These are phyloP conservation scores for Ictalurus punctatus DNA, from an alignment of 2,113 vertebrate genomes.

Conservation along the genomic window DNA sequence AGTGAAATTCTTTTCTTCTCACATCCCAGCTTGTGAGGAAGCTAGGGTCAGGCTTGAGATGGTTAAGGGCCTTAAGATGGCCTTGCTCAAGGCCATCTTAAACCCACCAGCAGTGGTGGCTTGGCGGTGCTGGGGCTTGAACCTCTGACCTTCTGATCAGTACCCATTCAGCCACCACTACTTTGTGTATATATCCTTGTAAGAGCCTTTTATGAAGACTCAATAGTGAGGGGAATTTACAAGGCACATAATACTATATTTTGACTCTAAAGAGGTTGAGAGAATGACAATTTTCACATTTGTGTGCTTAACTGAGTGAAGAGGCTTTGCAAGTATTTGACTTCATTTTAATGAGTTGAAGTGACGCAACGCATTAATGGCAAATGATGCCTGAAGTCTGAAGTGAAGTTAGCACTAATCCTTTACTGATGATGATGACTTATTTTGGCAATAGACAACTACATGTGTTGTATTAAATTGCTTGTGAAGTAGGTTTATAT, in stretches of 20 bases:
- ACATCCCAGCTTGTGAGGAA: too few species aligned
- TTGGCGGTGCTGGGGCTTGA: too few species aligned
- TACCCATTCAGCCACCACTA: too few species aligned
- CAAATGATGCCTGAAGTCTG: neutral
- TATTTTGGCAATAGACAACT: neutral
- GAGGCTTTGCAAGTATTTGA: neutral
- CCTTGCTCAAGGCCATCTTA: too few species aligned
- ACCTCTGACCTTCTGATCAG: too few species aligned
- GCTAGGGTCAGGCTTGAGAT: too few species aligned
- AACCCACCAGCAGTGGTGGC: too few species aligned
- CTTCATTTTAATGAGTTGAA: neutral
- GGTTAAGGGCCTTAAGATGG: too few species aligned
- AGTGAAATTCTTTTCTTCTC: too few species aligned
- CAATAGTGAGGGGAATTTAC: neutral
- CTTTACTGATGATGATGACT: neutral
- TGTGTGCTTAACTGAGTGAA: neutral
- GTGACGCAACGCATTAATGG: neutral
- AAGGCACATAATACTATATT: neutral
- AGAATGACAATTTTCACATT: neutral
- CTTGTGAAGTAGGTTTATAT: neutral
- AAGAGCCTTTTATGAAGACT: neutral
- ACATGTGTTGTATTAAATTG: neutral
- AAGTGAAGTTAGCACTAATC: neutral
- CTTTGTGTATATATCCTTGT: neutral
- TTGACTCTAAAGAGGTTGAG: neutral